A percentile compares a stretch with the other conserved stretches of the same genome.
Evolutionary conservation across 2,888 invertebrate genomes (phyloP).

Genomic region (Subacronicta megacephala): DNA sequence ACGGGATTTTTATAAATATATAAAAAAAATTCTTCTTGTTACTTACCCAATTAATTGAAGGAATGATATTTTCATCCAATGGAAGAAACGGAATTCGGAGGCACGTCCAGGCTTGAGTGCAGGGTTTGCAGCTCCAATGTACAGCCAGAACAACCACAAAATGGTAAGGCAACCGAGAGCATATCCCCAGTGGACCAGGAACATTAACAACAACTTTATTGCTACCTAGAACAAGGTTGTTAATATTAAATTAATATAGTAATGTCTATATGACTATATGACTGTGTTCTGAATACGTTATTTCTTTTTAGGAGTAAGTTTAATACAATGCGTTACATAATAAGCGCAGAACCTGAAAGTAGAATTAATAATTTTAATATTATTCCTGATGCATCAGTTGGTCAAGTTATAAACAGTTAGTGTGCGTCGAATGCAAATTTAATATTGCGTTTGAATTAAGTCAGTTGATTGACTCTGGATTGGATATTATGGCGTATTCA

Average conservation of each 20-base stretch:
- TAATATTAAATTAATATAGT: neutral
- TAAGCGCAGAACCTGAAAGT: too few species aligned
- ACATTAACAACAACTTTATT: conserved; percentile 96
- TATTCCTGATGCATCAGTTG: too few species aligned
- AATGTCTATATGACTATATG: too few species aligned
- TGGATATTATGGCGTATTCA: too few species aligned
- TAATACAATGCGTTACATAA: too few species aligned
- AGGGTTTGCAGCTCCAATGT: conserved; percentile 98
- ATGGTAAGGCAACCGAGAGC: conserved; percentile 95
- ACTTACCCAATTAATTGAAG: conserved; percentile 93
- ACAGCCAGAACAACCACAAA: conserved; percentile 96
- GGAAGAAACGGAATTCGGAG: conserved; percentile 94
- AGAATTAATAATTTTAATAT: too few species aligned
- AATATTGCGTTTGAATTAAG: too few species aligned
- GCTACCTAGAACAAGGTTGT: conserved; percentile 91
- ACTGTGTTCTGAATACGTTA: too few species aligned
- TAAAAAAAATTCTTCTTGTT: neutral
- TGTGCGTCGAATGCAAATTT: too few species aligned
- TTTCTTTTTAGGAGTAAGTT: too few species aligned
- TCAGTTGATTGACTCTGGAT: neutral
- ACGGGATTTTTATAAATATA: too few species aligned
- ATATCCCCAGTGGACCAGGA: conserved; percentile 98
- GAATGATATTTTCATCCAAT: conserved; percentile 93
- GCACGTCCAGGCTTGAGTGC: conserved; percentile 98
- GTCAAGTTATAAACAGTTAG: too few species aligned